phyloP scores from a whole-genome alignment of 2,797 vertebrate species.

The Sebastes taczanowskii region DNA sequence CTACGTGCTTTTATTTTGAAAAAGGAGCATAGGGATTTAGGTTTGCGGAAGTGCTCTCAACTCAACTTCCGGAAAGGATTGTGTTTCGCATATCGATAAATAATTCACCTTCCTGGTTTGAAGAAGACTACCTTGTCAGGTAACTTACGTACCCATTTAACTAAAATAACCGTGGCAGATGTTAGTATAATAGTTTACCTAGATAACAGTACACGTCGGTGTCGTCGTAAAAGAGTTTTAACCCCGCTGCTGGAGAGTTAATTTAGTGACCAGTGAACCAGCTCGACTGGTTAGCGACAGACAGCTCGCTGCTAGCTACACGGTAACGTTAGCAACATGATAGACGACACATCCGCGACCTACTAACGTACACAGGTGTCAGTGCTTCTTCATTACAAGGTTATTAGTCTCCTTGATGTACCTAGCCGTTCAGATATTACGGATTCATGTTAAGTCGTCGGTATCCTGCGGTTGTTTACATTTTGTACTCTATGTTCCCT shows the following conservation, averaged over 20 bases:
- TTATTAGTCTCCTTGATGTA: rapidly evolving
- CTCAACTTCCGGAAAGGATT: conserved; percentile 68
- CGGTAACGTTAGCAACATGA: conserved; percentile 59
- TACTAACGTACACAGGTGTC: background rate
- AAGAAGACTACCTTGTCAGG: conserved; percentile 70
- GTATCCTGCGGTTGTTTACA: conserved; percentile 42
- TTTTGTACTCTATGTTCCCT: conserved; percentile 36
- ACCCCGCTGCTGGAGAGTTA: background rate
- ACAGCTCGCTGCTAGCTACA: conserved; percentile 62
- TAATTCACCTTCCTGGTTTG: conserved; percentile 72
- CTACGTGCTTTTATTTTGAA: conserved; percentile 61
- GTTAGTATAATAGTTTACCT: background rate
- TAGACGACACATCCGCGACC: background rate
- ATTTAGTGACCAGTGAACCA: background rate
- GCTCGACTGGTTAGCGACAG: conserved; percentile 39
- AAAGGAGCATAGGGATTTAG: background rate
- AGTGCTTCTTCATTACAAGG: rapidly evolving
- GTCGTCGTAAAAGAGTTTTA: background rate
- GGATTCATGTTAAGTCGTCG: background rate
- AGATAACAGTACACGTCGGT: background rate
- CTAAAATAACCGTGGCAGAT: background rate
- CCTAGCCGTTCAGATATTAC: rapidly evolving
- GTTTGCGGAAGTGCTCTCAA: conserved; percentile 23
- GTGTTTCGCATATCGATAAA: conserved; percentile 69
- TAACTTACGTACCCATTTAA: conserved; percentile 41